phyloP scores from a whole-genome alignment of 2,797 vertebrate species.

The Acipenser transmontanus region DNA sequence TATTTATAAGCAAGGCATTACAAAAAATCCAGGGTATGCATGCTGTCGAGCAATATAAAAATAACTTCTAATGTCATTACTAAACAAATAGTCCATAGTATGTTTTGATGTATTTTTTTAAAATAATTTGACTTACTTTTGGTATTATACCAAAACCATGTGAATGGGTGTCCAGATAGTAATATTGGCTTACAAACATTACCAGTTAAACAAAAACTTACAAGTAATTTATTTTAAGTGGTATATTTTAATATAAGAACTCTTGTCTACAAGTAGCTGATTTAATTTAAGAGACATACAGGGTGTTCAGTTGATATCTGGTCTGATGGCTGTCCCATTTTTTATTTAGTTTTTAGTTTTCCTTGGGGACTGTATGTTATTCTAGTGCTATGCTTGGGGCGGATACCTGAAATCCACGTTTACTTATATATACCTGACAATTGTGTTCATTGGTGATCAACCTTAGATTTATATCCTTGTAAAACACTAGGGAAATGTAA shows the following conservation, averaged over 20 bases:
- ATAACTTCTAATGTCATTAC: slow-evolving; percentile 32
- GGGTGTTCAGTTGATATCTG: slow-evolving; percentile 63
- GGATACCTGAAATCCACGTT: too few species aligned
- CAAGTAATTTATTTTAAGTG: slow-evolving; percentile 99
- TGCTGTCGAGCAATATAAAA: slow-evolving; percentile 23
- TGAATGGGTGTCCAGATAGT: slow-evolving; percentile 45
- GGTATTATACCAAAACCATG: slow-evolving; percentile 66
- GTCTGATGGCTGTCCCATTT: slow-evolving; percentile 50
- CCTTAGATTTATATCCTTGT: too few species aligned
- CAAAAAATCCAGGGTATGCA: slow-evolving; percentile 19
- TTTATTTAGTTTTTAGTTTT: slow-evolving; percentile 53
- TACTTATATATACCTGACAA: too few species aligned
- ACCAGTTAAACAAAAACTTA: slow-evolving; percentile 63
- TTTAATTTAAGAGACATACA: slow-evolving; percentile 60
- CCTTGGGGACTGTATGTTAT: slow-evolving; percentile 35
- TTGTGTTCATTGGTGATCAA: slow-evolving; percentile 41
- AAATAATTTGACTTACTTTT: slow-evolving; percentile 31
- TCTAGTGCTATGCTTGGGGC: slow-evolving; percentile 32
- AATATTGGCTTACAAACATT: slow-evolving; percentile 52
- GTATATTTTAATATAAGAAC: slow-evolving; percentile 90
- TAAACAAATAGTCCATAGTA: slow-evolving; percentile 27
- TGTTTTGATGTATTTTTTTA: slow-evolving; percentile 34
- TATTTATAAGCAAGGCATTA: slow-evolving; percentile 6
- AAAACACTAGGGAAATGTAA: too few species aligned
- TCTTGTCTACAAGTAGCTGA: slow-evolving; percentile 65